Base-by-base conservation (phyloP, 2,113 vertebrate species). In the Scomber colias region DNA sequence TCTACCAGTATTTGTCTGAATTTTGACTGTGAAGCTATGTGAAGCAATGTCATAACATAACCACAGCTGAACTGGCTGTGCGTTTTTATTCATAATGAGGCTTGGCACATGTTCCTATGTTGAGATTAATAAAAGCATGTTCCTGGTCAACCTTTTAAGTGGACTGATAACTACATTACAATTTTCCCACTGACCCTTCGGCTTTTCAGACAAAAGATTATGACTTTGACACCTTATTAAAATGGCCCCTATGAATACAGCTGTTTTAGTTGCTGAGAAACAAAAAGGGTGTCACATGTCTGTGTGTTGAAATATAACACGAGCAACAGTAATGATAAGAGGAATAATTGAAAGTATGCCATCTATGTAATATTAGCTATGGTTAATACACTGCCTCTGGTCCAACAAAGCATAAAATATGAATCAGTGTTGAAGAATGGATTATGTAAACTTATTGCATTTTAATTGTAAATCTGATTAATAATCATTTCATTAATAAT, bases 391-490 rank as follows among this genome's bases (percentile, higher is more conserved):
- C 3, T 56, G 49, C 13, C 11, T 45, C 17, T 75, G 55, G 13
- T 51, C 14, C 14, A 30, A 49, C 51, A 15, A 48, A 64, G 8
- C 40, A 75, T 27, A 45, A 83, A 66, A 30, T 64, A 68, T 51
- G 11, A 65, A 1, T 44, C 35, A 56, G 9, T 30, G 57, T 40
- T 78, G n/a, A 49, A 59, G 15, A 75, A 81, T 50, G 30, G n/a
- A 72, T 79, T 24, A 72, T 31, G 48, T 15, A 17, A 11, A 78
- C 67, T 60, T 76, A 83, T 75, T 75, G 30, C 46, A 76, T 82
- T 80, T 82, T 61, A 85, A 79, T 66, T 45, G 46, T 54, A 61
- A 13, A 75, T 65, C 6, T 77, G 46, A 82, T 75, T 74, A 31
- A 85, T 77, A 53, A 62, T 62, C 13, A 62, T 63, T 65, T 50